Conservation (phyloP, 2,113 vertebrate genomes). For the Phocoena sinus region DNA sequence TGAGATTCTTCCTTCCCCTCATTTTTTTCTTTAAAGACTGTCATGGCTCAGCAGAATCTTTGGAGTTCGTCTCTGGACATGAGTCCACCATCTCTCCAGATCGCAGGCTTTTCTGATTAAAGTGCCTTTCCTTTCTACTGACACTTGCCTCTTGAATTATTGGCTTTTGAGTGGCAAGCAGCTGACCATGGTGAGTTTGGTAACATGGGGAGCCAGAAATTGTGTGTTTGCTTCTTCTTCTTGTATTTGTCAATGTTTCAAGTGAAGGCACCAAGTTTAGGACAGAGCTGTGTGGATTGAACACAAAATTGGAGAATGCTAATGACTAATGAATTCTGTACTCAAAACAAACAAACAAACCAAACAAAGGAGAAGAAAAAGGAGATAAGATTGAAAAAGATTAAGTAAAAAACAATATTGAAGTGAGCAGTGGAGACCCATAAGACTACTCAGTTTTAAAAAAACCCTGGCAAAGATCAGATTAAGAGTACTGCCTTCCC, state of each 20-base stretch:
- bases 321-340: neutral
- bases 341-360: neutral
- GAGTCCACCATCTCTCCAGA: neutral
- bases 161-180: neutral
- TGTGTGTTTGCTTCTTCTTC: neutral
- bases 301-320: neutral
- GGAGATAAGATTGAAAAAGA: neutral
- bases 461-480: neutral
- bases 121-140: neutral
- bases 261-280: neutral
- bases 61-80: neutral
- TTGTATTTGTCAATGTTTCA: neutral
- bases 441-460: neutral
- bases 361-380: neutral
- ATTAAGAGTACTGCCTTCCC: neutral
- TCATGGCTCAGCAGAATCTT: neutral
- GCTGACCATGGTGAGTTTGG: neutral
- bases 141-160: neutral
- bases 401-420: neutral
- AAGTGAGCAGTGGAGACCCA: neutral
- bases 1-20: neutral
- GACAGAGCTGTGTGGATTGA: neutral
- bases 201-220: neutral
- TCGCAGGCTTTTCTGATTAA: neutral
- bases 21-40: neutral